Evolutionary conservation across 2,797 vertebrate species (phyloP).

Genomic region (Chromis chromis): DNA sequence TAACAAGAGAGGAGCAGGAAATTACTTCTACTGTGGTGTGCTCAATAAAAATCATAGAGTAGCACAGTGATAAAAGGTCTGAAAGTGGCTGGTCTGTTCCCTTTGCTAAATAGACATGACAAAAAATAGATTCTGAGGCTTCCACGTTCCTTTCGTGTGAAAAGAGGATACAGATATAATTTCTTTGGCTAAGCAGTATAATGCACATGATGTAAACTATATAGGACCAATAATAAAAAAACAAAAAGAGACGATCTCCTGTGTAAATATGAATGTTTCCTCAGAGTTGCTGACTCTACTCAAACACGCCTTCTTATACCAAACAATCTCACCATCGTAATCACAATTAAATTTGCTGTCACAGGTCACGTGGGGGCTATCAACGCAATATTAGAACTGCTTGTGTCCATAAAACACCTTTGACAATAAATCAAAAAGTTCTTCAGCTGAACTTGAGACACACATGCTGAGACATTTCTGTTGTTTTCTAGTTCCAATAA

Average conservation of each 20-base stretch:
- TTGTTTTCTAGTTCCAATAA: constrained; percentile 2
- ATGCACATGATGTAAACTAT: constrained; percentile 1
- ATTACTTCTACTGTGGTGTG: constrained; percentile 58
- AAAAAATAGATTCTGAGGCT: constrained; percentile 28
- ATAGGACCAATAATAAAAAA: neutral
- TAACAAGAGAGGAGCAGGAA: constrained; percentile 62
- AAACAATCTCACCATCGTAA: constrained; percentile 1
- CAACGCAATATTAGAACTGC: neutral
- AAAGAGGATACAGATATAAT: constrained; percentile 8
- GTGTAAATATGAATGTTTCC: constrained; percentile 19
- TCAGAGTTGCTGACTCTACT: constrained; percentile 15
- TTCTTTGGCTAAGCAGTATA: constrained; percentile 1
- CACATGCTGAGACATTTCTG: neutral
- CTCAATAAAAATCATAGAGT: constrained; percentile 31
- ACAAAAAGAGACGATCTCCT: constrained; percentile 14
- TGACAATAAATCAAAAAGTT: constrained; percentile 18
- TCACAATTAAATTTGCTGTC: constrained; percentile 33
- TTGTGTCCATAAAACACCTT: constrained; percentile 3
- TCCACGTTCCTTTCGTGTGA: neutral
- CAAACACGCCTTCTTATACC: neutral
- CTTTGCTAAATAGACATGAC: constrained; percentile 19
- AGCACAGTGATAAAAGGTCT: constrained; percentile 26
- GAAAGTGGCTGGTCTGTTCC: constrained; percentile 21
- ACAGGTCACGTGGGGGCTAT: constrained; percentile 35
- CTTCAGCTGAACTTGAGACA: constrained; percentile 14